Conservation (phyloP, 2,888 invertebrate species). For the Penaeus monodon region DNA sequence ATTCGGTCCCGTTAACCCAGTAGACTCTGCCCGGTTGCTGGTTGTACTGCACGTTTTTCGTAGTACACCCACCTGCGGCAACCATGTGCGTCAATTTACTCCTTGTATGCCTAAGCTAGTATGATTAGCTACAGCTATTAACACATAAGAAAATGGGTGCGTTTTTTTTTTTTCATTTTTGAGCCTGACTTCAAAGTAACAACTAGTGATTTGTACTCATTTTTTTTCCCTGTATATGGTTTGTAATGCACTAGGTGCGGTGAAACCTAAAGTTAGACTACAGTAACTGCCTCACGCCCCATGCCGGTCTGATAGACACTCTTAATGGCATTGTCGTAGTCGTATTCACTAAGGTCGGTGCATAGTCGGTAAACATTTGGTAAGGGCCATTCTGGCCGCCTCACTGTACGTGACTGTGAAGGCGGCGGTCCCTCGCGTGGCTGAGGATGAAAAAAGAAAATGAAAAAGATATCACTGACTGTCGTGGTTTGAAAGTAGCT, state of each 20-base stretch:
- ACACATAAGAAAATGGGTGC: too few species aligned
- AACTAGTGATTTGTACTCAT: background rate
- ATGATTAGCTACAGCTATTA: too few species aligned
- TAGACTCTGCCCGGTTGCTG: conserved; percentile 29
- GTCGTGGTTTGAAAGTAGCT: too few species aligned
- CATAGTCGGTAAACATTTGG: conserved; percentile 14
- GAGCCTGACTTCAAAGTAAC: too few species aligned
- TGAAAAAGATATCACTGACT: too few species aligned
- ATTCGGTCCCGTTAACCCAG: conserved; percentile 56
- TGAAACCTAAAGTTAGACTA: background rate
- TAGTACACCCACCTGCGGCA: conserved; percentile 60
- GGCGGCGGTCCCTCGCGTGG: background rate
- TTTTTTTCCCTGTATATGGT: background rate
- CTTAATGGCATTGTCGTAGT: conserved; percentile 30
- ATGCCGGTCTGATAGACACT: conserved; percentile 24
- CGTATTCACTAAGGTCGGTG: conserved; percentile 11
- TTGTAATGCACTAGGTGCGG: background rate
- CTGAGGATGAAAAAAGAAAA: background rate
- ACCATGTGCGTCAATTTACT: background rate
- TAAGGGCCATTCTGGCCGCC: background rate
- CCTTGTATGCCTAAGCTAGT: too few species aligned
- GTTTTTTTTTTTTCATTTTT: too few species aligned
- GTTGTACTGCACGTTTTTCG: conserved; percentile 59
- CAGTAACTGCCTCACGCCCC: background rate
- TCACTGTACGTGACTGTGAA: conserved; percentile 10